Conservation (phyloP, 2,888 invertebrate genomes). For the Drosophila putrida region DNA sequence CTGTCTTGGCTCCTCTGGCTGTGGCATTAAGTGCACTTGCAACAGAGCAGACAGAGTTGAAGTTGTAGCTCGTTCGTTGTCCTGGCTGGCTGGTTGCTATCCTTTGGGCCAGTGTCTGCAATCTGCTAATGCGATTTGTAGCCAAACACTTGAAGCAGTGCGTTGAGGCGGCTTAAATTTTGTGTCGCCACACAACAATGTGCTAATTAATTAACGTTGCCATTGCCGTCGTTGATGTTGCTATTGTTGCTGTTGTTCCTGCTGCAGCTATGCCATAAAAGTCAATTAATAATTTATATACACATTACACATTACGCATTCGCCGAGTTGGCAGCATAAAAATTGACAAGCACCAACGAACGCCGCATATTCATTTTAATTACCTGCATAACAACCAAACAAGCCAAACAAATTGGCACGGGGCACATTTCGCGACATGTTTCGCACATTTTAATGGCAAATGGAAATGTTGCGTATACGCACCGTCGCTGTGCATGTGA, state of each 20-base stretch:
- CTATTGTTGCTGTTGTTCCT: no score
- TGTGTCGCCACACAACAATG: slow-evolving; percentile 38
- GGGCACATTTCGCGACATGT: slow-evolving; percentile 59
- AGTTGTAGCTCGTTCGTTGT: slow-evolving; percentile 5
- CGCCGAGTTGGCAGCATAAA: slow-evolving; percentile 55
- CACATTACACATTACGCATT: slow-evolving; percentile 68
- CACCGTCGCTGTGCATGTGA: slow-evolving; percentile 7
- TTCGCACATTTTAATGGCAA: slow-evolving; percentile 68
- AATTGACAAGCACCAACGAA: slow-evolving; percentile 54
- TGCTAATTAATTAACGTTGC: slow-evolving; percentile 72
- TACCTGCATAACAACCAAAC: slow-evolving; percentile 67
- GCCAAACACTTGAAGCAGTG: slow-evolving; percentile 56
- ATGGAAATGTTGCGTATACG: slow-evolving; percentile 70
- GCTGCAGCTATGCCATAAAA: slow-evolving; percentile 34
- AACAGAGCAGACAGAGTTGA: slow-evolving; percentile 7
- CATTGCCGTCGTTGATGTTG: neutral
- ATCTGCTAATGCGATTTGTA: slow-evolving; percentile 66
- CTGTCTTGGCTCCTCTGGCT: slow-evolving; percentile 16
- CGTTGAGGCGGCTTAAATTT: slow-evolving; percentile 54
- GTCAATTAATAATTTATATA: slow-evolving; percentile 70
- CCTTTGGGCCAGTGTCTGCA: slow-evolving; percentile 29
- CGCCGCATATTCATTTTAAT: slow-evolving; percentile 68
- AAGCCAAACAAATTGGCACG: slow-evolving; percentile 49
- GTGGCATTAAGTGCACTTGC: slow-evolving; percentile 49
- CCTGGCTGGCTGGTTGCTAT: slow-evolving; percentile 9